Percentiles rank a stretch among this genome's conserved stretches.
phyloP scores from a whole-genome alignment of 2,888 invertebrate genomes.

The Trachelus iudaicus region DNA sequence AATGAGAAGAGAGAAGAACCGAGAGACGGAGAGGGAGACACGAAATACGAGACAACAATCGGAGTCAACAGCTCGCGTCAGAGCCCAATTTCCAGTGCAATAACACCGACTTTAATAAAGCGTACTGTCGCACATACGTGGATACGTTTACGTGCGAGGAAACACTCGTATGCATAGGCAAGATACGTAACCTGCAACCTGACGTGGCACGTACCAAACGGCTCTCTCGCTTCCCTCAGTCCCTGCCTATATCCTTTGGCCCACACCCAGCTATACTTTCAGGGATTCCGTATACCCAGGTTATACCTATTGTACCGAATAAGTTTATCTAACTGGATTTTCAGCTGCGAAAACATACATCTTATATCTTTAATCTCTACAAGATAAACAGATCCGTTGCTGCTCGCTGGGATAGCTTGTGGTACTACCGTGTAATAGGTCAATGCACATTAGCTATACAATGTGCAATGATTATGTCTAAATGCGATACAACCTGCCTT shows the following conservation, averaged over 20 bases:
- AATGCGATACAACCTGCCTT: background rate
- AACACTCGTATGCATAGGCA: background rate
- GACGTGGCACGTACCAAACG: background rate
- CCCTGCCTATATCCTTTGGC: background rate
- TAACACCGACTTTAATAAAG: constrained; percentile 35
- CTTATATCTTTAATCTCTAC: constrained; percentile 21
- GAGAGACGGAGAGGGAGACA: background rate
- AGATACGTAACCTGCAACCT: background rate
- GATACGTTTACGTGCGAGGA: background rate
- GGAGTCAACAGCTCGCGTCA: constrained; percentile 14
- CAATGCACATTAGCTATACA: too few relatives aligned
- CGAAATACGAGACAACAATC: background rate
- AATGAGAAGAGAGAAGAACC: background rate
- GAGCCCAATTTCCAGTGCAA: constrained; percentile 32
- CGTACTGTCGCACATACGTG: constrained; percentile 6
- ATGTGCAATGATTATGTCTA: too few relatives aligned
- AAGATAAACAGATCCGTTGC: constrained; percentile 4
- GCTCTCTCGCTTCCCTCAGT: background rate
- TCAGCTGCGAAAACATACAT: constrained; percentile 18
- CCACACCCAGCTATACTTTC: background rate
- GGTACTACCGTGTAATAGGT: background rate
- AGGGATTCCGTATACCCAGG: background rate
- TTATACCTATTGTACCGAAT: constrained; percentile 6
- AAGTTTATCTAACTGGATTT: constrained; percentile 24
- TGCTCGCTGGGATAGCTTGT: background rate